Evolutionary conservation across 2,797 vertebrate species (phyloP).

Genomic region (Fratercula arctica): DNA sequence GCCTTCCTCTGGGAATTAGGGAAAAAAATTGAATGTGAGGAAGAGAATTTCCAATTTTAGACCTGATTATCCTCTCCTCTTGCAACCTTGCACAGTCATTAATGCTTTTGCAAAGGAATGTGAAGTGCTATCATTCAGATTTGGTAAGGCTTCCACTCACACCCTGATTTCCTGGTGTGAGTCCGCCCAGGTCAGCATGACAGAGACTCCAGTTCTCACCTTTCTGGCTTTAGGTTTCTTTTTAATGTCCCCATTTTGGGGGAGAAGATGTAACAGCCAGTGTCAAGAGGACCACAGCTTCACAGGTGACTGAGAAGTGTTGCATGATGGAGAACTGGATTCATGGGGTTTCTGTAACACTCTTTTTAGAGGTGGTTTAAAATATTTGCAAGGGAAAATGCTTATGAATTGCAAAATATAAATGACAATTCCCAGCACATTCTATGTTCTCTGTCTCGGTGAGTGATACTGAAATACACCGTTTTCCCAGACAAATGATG

Average conservation of each 20-base stretch:
- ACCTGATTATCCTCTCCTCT: background rate
- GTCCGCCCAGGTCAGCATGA: background rate
- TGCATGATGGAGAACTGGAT: background rate
- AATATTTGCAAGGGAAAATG: background rate
- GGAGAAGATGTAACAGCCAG: background rate
- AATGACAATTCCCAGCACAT: background rate
- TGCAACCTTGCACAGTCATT: background rate
- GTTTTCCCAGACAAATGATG: background rate
- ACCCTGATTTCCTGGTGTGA: background rate
- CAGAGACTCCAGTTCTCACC: background rate
- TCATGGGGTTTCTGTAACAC: background rate
- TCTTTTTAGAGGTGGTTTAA: background rate
- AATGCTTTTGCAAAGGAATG: background rate
- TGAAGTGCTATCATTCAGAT: background rate
- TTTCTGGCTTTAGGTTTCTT: background rate
- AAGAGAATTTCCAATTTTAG: conserved; percentile 45
- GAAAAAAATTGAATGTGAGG: conserved; percentile 23
- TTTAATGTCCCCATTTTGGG: background rate
- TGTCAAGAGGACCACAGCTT: background rate
- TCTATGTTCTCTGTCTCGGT: background rate
- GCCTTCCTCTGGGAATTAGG: background rate
- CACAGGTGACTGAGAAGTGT: background rate
- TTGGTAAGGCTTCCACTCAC: background rate
- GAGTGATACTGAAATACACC: background rate
- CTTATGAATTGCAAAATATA: background rate